Base-by-base conservation (phyloP, 1,140 invertebrate species). In the Penaeus indicus region DNA sequence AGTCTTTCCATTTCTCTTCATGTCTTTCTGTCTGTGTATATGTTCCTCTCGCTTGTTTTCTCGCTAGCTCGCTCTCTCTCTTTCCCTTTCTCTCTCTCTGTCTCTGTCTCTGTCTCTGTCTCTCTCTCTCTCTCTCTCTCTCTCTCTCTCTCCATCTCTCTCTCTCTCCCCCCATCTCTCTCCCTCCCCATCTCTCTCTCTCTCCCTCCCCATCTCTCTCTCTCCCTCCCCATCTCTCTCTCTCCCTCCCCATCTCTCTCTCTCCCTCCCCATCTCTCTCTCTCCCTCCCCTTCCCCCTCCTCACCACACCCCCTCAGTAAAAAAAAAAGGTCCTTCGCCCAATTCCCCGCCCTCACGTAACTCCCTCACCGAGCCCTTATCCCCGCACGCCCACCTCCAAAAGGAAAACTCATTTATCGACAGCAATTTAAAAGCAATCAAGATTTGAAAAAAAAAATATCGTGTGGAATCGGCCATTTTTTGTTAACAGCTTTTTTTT, bases 231-330 rank as follows among this genome's bases (percentile, higher is more conserved):
- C 1, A 4, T 38, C 77, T 38, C 25, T 79, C 16, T 16, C 77
- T 79, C 77, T 16, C 38, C 38, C 27, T 79, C 77, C 16, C 21
- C 25, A 13, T 47, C 32, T 42, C 77, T 25, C 77, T 79, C 77
- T 47, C 77, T 47, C 78, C 16, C 78, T 80, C 78, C 27, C 78
- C 60, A 42, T 80, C 42, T 54, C 38, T 54, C 42, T 80, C 78
- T 27, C 78, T 47, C 22, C 0, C 22, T 60, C 21, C 42, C 42
- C 25, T 10, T 42, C 22, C 16, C 42, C n/a, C 27, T 78, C 47
- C 27, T 21, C 42, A n/a, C 18, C 19, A 60, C 18, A 19, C 27
- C 42, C 60, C 78, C 19, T 54, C 78, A 47, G 13, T 22, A 69
- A 27, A 27, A 69, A 69, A 11, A 25, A 32, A 47, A 77, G 38